Base-by-base conservation (phyloP, 2,888 invertebrate genomes). In the Hemaris fuciformis region DNA sequence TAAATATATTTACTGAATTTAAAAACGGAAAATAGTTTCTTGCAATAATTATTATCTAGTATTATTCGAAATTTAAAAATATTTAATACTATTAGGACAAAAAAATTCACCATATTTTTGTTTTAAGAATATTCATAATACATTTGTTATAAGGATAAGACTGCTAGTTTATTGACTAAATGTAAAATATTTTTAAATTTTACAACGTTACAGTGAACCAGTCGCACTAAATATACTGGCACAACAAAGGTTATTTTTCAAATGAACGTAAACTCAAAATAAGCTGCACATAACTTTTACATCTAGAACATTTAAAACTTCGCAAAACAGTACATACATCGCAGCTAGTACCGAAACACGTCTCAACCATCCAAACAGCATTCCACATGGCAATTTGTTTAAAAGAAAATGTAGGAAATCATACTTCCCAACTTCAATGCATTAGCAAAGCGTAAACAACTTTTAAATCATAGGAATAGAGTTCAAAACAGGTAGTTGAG, bases 341-440 rank as follows among this genome's bases (percentile, higher is more conserved):
- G 27, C 27, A 4, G 38, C n/a, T 69, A 71, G 64, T 70, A 72
- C 59, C 62, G 63, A 72, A 73, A 71, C 72, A 66, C 71, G 73
- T 73, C 70, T 68, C 70, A 78, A 76, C 75, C 75, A 73, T 53
- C 77, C 73, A 72, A 81, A 79, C 80, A 79, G 76, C 79, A 77
- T 80, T 80, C 73, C 71, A 68, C 78, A 76, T 76, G 71, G 72
- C 80, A 81, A 81, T 82, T 81, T 81, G 80, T 80, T 81, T 79
- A 75, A 76, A 77, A 79, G 80, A 79, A 77, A 76, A 59, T 73
- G 75, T 75, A 74, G 74, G 76, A 75, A 75, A 75, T 72, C 74
- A 68, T 67, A 67, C 65, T 68, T 56, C 57, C 53, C 58, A 65
- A 62, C 31, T 58, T 31, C 41, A 58, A 4, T 10, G 2, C 31